Evolutionary conservation across 2,888 invertebrate genomes (phyloP), one percentile per base, ranked within the genome.

Genomic region (Neoascia interrupta): DNA sequence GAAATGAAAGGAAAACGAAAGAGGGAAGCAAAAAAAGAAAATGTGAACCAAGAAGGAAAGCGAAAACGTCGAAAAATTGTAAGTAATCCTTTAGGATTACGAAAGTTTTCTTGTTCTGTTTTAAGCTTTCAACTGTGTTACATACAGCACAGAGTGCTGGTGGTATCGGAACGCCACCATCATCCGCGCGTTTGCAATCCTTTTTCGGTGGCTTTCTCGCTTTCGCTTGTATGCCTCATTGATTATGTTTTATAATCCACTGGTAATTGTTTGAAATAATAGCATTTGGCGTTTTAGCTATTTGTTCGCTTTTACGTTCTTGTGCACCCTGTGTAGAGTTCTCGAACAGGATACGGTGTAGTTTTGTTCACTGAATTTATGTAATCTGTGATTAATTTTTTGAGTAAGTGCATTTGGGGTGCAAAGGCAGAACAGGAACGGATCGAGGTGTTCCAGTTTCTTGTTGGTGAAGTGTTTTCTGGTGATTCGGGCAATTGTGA

Each of bases 241-340:
- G 66, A 81, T 72, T 81, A 69, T 75, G 53, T 76, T 69, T 74
- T 69, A 60, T 80, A 76, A 76, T 76, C 64, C 51, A 36, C 51
- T 60, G 73, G 70, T 76, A 76, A 81, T 76, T 74, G 81, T 61
- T 72, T 81, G 66, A 64, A 61, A 66, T 76, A 66, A 76, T 63
- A 56, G 70, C 56, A 28, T 66, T 70, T 54, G 47, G 21, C 13
- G 26, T 28, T 69, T 43, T 58, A 5, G 10, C 10, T 39, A 6
- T 41, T 21, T n/a, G 6, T 31, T 4, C 39, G 36, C 1, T 11
- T 11, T 37, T 19, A 1, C 8, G 36, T 49, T 41, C 16, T 31
- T n/a, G 1, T 47, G 6, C 13, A 26, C 31, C 31, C 10, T 8
- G 15, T n/a, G n/a, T n/a, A n/a, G n/a, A n/a, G n/a, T n/a, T n/a